A percentile compares a stretch with the other conserved stretches of the same genome.
Evolutionary conservation across 2,888 invertebrate genomes (phyloP).

Genomic region (Ornithoptera alexandrae): DNA sequence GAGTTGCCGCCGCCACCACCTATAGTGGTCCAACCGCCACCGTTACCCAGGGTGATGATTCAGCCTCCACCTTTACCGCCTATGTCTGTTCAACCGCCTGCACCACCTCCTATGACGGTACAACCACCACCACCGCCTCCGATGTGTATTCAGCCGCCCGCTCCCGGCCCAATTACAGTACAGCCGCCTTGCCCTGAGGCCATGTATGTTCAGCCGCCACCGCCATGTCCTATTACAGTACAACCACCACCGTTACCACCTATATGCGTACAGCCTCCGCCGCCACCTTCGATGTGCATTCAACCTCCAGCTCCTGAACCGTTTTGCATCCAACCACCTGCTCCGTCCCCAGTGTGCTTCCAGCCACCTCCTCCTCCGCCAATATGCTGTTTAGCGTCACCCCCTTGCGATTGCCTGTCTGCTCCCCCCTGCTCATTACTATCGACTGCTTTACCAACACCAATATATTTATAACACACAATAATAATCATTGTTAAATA

Average conservation of each 20-base stretch:
- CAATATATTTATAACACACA: slow-evolving; percentile 40
- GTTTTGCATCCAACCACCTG: slow-evolving; percentile 59
- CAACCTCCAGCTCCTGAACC: slow-evolving; percentile 52
- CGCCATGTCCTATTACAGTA: slow-evolving; percentile 55
- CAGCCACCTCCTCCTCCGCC: slow-evolving; percentile 51
- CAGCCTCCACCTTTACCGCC: slow-evolving; percentile 67
- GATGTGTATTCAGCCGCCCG: slow-evolving; percentile 59
- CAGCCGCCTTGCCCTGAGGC: slow-evolving; percentile 64
- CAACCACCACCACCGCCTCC: slow-evolving; percentile 60
- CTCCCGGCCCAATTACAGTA: slow-evolving; percentile 56
- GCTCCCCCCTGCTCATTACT: slow-evolving; percentile 34
- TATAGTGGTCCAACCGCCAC: slow-evolving; percentile 64
- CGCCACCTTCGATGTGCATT: slow-evolving; percentile 50
- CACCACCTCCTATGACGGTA: slow-evolving; percentile 62
- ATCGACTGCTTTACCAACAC: slow-evolving; percentile 36
- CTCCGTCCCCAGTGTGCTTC: slow-evolving; percentile 59
- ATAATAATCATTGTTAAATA: slow-evolving; percentile 15
- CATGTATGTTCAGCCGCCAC: slow-evolving; percentile 61
- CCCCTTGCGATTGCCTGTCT: slow-evolving; percentile 26
- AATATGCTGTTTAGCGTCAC: slow-evolving; percentile 33
- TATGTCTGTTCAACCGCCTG: slow-evolving; percentile 64
- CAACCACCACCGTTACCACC: slow-evolving; percentile 63
- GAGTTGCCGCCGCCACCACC: slow-evolving; percentile 52
- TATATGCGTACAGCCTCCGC: slow-evolving; percentile 61
- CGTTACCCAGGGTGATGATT: slow-evolving; percentile 59